phyloP scores from a whole-genome alignment of 2,797 vertebrate genomes.

The Enteromius paludinosus region DNA sequence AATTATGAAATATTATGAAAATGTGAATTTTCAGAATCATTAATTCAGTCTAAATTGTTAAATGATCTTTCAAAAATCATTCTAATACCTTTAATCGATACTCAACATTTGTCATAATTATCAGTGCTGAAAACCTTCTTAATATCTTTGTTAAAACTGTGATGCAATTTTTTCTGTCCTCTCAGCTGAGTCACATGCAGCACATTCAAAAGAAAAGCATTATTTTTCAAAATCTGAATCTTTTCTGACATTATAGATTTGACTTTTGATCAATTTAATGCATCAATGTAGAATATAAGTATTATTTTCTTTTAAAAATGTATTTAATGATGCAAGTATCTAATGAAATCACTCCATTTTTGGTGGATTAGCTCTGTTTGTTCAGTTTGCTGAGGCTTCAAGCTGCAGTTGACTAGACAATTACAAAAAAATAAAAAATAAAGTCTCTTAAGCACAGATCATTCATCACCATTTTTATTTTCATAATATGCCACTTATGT shows the following conservation, averaged over 20 bases:
- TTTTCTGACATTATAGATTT: neutral
- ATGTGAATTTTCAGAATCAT: neutral
- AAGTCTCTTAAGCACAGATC: neutral
- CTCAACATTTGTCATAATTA: neutral
- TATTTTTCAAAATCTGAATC: neutral
- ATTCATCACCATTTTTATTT: neutral
- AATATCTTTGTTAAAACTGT: neutral
- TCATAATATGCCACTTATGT: neutral
- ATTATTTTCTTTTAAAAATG: neutral
- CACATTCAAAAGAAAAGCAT: neutral
- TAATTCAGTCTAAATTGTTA: neutral
- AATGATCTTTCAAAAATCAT: neutral
- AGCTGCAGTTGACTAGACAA: constrained; percentile 9
- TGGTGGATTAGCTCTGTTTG: no score
- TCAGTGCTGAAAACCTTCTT: neutral
- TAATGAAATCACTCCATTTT: no score
- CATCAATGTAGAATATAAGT: neutral
- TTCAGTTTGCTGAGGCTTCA: no score
- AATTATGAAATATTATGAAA: neutral
- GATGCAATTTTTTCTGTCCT: neutral
- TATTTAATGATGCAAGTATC: neutral
- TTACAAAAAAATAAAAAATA: neutral
- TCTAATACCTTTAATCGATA: neutral
- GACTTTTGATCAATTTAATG: neutral
- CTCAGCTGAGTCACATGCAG: neutral